Evolutionary conservation across 2,888 invertebrate genomes (phyloP).

Genomic region (Orthosia incerta): DNA sequence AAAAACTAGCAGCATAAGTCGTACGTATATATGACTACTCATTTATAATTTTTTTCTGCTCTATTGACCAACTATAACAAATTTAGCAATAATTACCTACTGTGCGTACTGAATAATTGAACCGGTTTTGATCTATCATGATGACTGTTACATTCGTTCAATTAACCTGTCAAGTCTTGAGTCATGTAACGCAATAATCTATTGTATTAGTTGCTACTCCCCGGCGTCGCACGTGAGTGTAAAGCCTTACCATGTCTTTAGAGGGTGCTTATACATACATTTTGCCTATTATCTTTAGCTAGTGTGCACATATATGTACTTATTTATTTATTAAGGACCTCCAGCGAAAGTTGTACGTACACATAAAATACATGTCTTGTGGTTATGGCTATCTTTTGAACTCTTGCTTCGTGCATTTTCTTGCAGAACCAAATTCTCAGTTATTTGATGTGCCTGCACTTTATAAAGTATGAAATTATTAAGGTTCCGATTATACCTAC

Average conservation of each 20-base stretch:
- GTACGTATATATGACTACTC: background rate
- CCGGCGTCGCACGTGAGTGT: background rate
- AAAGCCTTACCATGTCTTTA: background rate
- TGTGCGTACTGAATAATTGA: background rate
- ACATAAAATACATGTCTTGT: no score
- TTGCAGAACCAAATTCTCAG: background rate
- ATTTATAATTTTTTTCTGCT: conserved; percentile 9
- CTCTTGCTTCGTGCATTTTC: background rate
- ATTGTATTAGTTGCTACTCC: background rate
- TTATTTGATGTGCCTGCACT: background rate
- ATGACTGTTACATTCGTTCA: conserved; percentile 7
- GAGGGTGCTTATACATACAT: background rate
- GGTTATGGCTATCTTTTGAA: background rate
- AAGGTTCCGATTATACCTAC: background rate
- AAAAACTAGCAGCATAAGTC: background rate
- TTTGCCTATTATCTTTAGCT: background rate
- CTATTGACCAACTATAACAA: background rate
- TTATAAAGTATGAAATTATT: background rate
- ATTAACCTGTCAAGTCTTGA: conserved; percentile 5
- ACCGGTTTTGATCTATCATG: conserved; percentile 15
- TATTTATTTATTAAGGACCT: no score
- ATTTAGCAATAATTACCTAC: conserved; percentile 24
- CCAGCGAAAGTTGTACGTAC: no score
- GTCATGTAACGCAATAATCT: background rate
- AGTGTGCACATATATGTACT: no score